These are phyloP conservation scores for Charina bottae DNA, from an alignment of 2,113 vertebrate genomes.

Conservation along the genomic window DNA sequence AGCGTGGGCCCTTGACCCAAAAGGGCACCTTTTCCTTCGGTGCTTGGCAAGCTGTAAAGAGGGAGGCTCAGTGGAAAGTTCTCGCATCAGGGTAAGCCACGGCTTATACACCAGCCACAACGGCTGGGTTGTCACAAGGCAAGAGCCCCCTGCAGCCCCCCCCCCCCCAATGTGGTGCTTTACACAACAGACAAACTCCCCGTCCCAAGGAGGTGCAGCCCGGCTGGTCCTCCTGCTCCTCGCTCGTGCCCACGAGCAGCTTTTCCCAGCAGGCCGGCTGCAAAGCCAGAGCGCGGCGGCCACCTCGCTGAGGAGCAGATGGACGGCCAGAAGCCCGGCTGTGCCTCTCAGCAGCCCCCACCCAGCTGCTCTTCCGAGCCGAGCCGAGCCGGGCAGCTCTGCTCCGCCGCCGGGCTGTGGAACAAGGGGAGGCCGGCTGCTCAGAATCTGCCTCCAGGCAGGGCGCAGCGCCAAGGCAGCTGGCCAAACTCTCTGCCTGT, in stretches of 20 bases:
- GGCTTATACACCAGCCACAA: not conserved
- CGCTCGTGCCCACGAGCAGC: not conserved
- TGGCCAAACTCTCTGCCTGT: not conserved
- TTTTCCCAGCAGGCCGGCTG: not conserved
- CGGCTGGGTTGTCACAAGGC: not conserved
- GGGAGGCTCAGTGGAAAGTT: not conserved
- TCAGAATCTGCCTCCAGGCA: not conserved
- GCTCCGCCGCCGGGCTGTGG: not conserved
- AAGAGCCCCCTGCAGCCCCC: not conserved
- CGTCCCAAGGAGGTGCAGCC: not conserved
- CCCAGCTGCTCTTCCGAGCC: conserved; percentile 37
- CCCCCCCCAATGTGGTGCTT: not conserved
- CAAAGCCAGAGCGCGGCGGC: not conserved
- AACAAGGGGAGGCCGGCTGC: not conserved
- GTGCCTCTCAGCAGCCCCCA: conserved; percentile 15
- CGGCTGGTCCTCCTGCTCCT: not conserved
- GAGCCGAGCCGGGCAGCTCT: not conserved
- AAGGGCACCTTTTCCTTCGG: not conserved
- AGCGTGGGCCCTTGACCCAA: not conserved
- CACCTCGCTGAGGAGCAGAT: conserved; percentile 30
- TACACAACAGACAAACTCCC: not conserved
- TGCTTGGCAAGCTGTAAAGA: not conserved
- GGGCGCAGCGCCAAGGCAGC: not conserved
- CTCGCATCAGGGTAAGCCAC: not conserved
- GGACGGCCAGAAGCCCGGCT: not conserved